These are phyloP conservation scores for Todiramphus chloris DNA, from an alignment of 2,113 vertebrate species.

Conservation along the genomic window DNA sequence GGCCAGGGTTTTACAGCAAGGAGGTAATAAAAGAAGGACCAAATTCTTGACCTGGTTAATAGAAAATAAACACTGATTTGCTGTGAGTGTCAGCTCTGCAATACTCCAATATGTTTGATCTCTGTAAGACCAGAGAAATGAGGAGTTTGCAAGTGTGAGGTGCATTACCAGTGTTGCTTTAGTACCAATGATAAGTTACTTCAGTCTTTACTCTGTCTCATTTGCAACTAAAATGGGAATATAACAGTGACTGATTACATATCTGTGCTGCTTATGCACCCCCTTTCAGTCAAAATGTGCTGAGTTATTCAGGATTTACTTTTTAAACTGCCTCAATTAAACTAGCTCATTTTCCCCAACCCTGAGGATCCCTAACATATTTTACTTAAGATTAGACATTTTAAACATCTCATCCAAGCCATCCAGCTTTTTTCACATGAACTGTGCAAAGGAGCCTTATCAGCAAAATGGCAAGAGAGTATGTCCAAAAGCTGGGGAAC, in stretches of 20 bases:
- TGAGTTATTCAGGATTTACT: not conserved
- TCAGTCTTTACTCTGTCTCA: not conserved
- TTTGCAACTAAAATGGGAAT: not conserved
- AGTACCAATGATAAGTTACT: not conserved
- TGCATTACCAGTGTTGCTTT: not conserved
- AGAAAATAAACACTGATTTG: not conserved
- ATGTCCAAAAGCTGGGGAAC: not conserved
- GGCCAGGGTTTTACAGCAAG: not conserved
- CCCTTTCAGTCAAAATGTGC: not conserved
- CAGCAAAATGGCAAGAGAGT: not conserved
- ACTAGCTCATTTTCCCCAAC: not conserved
- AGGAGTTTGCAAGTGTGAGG: not conserved
- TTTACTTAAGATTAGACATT: not conserved
- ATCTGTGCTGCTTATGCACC: not conserved
- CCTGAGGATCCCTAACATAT: not conserved
- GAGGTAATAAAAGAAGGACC: not conserved
- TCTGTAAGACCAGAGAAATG: not conserved
- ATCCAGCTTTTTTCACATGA: not conserved
- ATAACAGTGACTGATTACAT: not conserved
- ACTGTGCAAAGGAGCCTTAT: not conserved
- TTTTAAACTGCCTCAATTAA: not conserved
- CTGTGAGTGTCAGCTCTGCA: not conserved
- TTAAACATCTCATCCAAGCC: not conserved
- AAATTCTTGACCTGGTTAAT: not conserved
- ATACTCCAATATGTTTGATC: not conserved